These are phyloP conservation scores for Vicugna pacos DNA, from an alignment of 2,113 vertebrate genomes.

Conservation along the genomic window DNA sequence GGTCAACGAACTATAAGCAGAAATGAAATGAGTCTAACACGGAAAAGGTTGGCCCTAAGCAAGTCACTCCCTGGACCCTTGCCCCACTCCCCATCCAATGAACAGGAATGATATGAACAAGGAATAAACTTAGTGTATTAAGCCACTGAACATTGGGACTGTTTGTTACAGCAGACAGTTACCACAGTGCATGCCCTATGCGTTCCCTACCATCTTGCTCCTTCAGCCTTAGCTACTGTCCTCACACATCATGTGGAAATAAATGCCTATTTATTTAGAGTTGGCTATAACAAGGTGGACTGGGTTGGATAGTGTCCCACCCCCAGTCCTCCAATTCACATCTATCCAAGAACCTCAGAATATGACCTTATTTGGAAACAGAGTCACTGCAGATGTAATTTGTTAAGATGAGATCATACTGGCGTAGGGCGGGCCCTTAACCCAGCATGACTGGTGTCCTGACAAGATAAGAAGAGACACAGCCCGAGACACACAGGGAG, in stretches of 20 bases:
- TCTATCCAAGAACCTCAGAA: not conserved
- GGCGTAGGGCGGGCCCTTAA: not conserved
- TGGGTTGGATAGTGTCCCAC: not conserved
- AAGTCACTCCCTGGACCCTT: not conserved
- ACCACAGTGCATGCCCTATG: not conserved
- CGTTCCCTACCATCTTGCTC: not conserved
- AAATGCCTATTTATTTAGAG: not conserved
- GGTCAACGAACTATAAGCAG: not conserved
- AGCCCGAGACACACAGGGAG: not conserved
- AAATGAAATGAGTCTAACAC: not conserved
- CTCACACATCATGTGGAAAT: not conserved
- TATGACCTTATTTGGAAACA: not conserved
- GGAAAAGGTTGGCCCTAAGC: not conserved
- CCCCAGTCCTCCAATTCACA: not conserved
- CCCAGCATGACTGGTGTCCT: not conserved
- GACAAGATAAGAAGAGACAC: not conserved
- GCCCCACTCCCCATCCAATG: rapidly evolving
- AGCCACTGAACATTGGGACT: not conserved
- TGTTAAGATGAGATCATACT: not conserved
- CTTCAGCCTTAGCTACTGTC: not conserved
- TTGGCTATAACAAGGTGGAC: not conserved
- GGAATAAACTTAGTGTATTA: not conserved
- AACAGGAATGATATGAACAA: not conserved
- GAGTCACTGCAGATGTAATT: not conserved
- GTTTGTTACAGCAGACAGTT: not conserved